phyloP scores from a whole-genome alignment of 2,113 vertebrate species.

The Chloropsis cyanopogon region DNA sequence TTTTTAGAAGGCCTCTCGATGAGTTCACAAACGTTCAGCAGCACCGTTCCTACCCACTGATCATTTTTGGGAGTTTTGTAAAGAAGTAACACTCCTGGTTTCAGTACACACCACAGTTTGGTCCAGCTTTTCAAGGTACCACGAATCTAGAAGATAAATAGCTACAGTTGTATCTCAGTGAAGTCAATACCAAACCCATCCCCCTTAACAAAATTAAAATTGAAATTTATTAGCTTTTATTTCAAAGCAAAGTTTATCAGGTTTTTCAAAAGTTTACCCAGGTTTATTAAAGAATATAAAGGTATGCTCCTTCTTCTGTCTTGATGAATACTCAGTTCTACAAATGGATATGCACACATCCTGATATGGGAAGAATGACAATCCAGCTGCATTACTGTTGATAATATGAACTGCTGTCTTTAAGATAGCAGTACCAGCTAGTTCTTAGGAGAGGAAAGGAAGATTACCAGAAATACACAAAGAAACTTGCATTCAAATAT shows the following conservation, averaged over 20 bases:
- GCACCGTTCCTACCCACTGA: slow-evolving; percentile 98
- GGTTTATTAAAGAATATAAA: neutral
- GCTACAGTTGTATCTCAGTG: neutral
- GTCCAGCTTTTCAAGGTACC: slow-evolving; percentile 98
- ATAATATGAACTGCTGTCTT: neutral
- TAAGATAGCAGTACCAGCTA: neutral
- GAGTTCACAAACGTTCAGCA: slow-evolving; percentile 96
- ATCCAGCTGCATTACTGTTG: neutral
- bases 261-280: neutral
- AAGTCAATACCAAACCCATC: neutral
- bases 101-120: slow-evolving; percentile 98
- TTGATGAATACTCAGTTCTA: neutral
- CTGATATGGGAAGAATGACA: neutral
- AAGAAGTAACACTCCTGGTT: slow-evolving; percentile 94
- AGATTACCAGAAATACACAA: neutral
- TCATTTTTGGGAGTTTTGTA: slow-evolving; percentile 97
- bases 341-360: neutral
- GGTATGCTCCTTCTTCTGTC: neutral
- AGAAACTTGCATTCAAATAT: neutral
- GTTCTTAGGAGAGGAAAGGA: neutral
- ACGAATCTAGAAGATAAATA: slow-evolving; percentile 82
- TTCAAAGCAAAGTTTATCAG: neutral
- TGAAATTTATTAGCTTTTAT: neutral
- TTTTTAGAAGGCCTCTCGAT: slow-evolving; percentile 98
- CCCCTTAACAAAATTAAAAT: neutral